phyloP scores from a whole-genome alignment of 2,113 vertebrate species.

The Callipepla californica region DNA sequence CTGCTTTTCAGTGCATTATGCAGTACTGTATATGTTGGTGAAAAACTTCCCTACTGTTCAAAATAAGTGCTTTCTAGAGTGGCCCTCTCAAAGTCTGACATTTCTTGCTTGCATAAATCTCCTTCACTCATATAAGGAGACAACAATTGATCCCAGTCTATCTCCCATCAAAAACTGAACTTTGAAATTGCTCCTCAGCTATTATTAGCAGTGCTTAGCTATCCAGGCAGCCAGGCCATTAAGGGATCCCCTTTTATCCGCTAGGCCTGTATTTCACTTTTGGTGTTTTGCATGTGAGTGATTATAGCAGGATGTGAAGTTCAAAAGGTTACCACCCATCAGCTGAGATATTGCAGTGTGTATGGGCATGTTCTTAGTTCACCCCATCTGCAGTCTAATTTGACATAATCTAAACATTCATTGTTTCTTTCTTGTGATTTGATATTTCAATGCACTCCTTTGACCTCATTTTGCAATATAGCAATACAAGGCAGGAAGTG shows the following conservation, averaged over 20 bases:
- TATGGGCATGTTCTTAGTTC: background rate
- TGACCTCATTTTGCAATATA: background rate
- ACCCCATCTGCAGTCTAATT: background rate
- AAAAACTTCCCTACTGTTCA: background rate
- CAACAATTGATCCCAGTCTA: background rate
- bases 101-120: background rate
- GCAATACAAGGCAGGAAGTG: background rate
- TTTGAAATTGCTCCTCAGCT: background rate
- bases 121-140: background rate
- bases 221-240: background rate
- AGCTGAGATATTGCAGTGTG: background rate
- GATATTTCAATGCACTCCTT: background rate
- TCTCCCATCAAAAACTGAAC: background rate
- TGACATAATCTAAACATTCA: background rate
- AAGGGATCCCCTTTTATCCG: background rate
- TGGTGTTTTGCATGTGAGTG: rapidly evolving
- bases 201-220: background rate
- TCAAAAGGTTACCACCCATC: background rate
- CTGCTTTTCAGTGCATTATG: background rate
- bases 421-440: background rate
- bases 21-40: background rate
- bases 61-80: background rate
- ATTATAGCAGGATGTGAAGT: background rate
- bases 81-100: background rate
- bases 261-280: background rate